phyloP scores from a whole-genome alignment of 2,113 vertebrate genomes.

The Etia nguti region DNA sequence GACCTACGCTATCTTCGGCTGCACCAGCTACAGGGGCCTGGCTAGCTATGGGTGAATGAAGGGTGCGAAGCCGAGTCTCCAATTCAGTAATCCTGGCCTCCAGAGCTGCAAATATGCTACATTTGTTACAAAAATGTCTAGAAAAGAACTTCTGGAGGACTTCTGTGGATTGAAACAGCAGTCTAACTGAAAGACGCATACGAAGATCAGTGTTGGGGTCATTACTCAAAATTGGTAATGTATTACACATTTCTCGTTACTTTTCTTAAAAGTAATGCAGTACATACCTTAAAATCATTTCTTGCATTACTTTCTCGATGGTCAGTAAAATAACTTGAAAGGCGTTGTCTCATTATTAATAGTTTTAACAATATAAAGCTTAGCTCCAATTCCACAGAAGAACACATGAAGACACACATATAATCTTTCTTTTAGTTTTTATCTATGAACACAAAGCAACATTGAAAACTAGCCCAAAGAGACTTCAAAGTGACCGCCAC shows the following conservation, averaged over 20 bases:
- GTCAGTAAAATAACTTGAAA: background rate
- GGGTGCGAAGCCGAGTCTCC: too few relatives aligned
- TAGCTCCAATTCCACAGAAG: background rate
- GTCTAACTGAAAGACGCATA: background rate
- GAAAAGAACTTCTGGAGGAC: background rate
- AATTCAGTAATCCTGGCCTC: too few relatives aligned
- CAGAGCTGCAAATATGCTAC: too few relatives aligned
- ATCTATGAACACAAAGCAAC: background rate
- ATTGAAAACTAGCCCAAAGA: background rate
- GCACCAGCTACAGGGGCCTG: too few relatives aligned
- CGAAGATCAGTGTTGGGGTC: background rate
- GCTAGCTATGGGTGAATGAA: too few relatives aligned
- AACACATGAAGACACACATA: background rate
- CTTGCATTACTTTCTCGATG: background rate
- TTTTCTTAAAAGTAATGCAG: background rate
- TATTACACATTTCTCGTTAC: background rate
- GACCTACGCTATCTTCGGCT: too few relatives aligned
- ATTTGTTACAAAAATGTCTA: too few relatives aligned
- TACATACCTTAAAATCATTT: background rate
- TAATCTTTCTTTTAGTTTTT: background rate
- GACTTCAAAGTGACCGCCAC: accelerated
- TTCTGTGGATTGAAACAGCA: background rate
- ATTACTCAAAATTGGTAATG: background rate
- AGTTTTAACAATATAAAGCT: background rate
- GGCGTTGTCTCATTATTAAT: background rate